Base-by-base conservation (phyloP, 1,140 invertebrate species). In the Belonocnema kinseyi region DNA sequence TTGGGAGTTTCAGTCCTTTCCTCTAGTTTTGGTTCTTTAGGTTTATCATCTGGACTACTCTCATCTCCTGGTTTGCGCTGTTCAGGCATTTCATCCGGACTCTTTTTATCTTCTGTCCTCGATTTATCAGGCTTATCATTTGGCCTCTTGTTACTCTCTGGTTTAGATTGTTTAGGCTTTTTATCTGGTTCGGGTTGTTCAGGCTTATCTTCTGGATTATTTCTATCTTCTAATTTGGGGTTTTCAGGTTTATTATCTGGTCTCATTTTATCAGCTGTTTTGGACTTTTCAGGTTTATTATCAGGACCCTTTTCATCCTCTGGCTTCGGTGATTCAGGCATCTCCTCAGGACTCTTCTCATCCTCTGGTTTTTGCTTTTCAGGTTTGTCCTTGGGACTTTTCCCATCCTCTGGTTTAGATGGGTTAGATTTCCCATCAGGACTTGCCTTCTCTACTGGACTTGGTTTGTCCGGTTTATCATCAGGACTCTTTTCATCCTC, bases 111-210 rank as follows among this genome's bases (percentile, higher is more conserved):
- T 11, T 70, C 66, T 26, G 16, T 8, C 3, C 17, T 54, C 19
- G 40, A 11, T 70, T 70, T 26, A 14, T 21, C 14, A 54, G 53
- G 53, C 16, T 21, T 52, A 53, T 51, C 61, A 50, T 51, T 33
- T 10, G 73, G 26, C 19, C n/a, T 52, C 3, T 53, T 56, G 21
- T 52, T 66, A n/a, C 70, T 8, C 6, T 73, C 17, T 26, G 21
- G 21, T 26, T 26, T 26, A 33, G 51, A 50, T 16, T 54, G 19
- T 7, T 54, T n/a, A 5, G 40, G 40, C 6, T 17, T 52, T 53
- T 51, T 50, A 21, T 51, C 52, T 46, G 75, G 70, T 50, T 73
- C 54, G 13, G 76, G 56, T 8, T 66, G 26, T 14, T 73, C 72
- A 54, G 53, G 16, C 19, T 77, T 46, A 50, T 72, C 70, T 17